Conservation (phyloP, 2,888 invertebrate species). For the Luperina testacea region DNA sequence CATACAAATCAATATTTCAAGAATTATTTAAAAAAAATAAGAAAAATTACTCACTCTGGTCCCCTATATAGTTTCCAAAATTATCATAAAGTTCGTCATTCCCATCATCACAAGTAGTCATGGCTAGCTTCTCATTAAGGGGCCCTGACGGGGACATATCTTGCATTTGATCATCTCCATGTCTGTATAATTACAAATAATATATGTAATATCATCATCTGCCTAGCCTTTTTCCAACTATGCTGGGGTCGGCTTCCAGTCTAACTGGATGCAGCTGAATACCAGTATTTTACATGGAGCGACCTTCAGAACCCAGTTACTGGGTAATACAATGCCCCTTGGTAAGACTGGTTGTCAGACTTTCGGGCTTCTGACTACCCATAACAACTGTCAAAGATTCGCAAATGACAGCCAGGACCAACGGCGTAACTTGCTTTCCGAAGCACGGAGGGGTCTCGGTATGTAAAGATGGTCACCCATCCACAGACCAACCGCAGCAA, state of each 20-base stretch:
- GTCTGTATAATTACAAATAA: slow-evolving; percentile 30
- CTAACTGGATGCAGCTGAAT: not conserved
- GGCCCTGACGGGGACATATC: slow-evolving; percentile 75
- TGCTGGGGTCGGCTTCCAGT: not conserved
- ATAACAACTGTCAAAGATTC: too few relatives aligned
- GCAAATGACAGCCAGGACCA: too few relatives aligned
- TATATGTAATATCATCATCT: not conserved
- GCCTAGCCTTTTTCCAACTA: not conserved
- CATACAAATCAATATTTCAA: not conserved
- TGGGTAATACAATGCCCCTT: too few relatives aligned
- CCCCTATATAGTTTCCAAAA: slow-evolving; percentile 83
- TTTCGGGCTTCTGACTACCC: too few relatives aligned
- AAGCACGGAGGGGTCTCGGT: too few relatives aligned
- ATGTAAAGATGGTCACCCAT: too few relatives aligned
- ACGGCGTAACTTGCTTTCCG: too few relatives aligned
- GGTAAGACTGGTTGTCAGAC: too few relatives aligned
- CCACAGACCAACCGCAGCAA: too few relatives aligned
- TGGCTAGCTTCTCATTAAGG: slow-evolving; percentile 70
- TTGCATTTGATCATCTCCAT: slow-evolving; percentile 65
- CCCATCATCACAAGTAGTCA: slow-evolving; percentile 69
- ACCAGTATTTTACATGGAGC: not conserved
- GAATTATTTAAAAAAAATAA: not conserved
- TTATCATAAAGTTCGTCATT: slow-evolving; percentile 82
- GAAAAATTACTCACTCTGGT: slow-evolving; percentile 73
- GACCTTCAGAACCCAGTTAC: too few relatives aligned